Evolutionary conservation across 2,113 vertebrate genomes (phyloP).

Genomic region (Bucco capensis): DNA sequence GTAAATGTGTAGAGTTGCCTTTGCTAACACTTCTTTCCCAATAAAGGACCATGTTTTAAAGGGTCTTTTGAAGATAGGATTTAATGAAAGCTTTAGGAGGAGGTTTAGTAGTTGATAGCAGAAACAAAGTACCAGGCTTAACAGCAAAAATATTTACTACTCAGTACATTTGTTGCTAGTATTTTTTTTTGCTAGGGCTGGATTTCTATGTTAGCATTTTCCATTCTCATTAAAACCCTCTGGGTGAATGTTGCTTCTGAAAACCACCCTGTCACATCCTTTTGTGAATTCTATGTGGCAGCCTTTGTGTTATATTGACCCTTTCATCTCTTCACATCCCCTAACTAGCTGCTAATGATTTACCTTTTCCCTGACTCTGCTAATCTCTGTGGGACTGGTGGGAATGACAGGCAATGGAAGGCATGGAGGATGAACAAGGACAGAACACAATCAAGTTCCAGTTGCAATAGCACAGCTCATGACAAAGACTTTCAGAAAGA

Average conservation of each 20-base stretch:
- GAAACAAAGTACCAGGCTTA: neutral
- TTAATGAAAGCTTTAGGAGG: neutral
- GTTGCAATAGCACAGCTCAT: neutral
- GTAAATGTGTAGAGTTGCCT: neutral
- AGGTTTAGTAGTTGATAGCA: neutral
- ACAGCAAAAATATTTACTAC: conserved; percentile 19
- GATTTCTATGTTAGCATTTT: conserved; percentile 25
- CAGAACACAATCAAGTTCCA: neutral
- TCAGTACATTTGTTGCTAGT: neutral
- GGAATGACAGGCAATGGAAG: conserved; percentile 10
- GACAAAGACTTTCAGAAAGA: neutral
- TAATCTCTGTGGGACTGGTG: neutral
- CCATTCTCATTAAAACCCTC: conserved; percentile 18
- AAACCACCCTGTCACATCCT: conserved; percentile 4
- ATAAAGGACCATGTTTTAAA: neutral
- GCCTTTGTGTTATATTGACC: conserved; percentile 3
- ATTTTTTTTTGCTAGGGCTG: neutral
- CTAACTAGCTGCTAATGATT: neutral
- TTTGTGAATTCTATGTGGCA: neutral
- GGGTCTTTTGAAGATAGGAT: neutral
- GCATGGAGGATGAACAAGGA: neutral
- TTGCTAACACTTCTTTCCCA: neutral
- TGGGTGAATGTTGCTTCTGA: neutral
- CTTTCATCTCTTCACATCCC: neutral
- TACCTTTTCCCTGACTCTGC: neutral